phyloP scores from a whole-genome alignment of 2,888 invertebrate species.

The Mesopsocus fuscifrons region DNA sequence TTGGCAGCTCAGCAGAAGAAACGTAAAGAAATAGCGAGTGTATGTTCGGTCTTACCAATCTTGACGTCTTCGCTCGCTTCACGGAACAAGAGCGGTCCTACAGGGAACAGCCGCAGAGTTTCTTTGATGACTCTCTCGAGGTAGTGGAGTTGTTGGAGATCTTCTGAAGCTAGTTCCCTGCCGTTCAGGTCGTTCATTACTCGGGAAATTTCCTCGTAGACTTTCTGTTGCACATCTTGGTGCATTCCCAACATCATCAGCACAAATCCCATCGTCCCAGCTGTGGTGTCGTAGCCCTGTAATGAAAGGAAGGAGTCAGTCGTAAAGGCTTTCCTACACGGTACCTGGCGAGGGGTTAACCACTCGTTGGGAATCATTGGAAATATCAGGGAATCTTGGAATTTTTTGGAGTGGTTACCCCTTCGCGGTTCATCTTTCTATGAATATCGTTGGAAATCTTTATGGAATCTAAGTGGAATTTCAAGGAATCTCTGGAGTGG shows the following conservation, averaged over 20 bases:
- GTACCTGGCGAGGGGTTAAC: too few species aligned
- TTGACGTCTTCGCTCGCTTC: constrained; percentile 30
- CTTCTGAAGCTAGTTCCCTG: background rate
- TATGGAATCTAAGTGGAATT: too few species aligned
- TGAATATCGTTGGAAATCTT: too few species aligned
- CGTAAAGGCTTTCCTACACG: too few species aligned
- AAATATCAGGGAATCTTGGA: too few species aligned
- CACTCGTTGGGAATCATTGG: too few species aligned
- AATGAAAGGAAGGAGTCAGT: background rate
- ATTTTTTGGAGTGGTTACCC: too few species aligned
- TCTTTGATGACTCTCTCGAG: constrained; percentile 60
- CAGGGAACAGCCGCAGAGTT: constrained; percentile 54
- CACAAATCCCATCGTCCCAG: constrained; percentile 59
- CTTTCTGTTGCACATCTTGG: constrained; percentile 37
- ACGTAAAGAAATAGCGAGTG: too few species aligned
- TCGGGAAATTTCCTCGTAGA: constrained; percentile 1
- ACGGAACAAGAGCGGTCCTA: constrained; percentile 55
- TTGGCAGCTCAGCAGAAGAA: too few species aligned
- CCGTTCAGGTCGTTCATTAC: background rate
- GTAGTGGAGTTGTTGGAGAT: constrained; percentile 31
- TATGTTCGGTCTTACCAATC: constrained; percentile 12
- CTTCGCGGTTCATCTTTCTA: too few species aligned
- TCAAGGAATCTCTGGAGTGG: too few species aligned
- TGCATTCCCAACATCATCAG: constrained; percentile 53
- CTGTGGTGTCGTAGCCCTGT: constrained; percentile 59